phyloP scores from a whole-genome alignment of 2,888 invertebrate species.

The Nematopogon swammerdamellus region DNA sequence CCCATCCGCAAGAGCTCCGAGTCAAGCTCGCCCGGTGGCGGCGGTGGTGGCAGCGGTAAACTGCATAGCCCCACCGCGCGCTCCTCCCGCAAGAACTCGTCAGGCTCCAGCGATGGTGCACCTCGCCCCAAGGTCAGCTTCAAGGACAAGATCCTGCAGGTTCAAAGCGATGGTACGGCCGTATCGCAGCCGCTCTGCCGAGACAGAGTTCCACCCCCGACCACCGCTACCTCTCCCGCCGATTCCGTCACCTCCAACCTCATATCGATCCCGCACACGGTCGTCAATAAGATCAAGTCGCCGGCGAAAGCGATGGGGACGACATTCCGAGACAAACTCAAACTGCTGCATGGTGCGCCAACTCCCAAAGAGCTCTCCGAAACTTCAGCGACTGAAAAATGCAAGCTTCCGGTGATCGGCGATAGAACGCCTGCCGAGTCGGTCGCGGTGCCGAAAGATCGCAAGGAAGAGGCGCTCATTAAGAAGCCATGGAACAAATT shows the following conservation, averaged over 20 bases:
- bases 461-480: conserved; percentile 26
- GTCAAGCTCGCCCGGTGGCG: conserved; percentile 35
- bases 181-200: conserved; percentile 42
- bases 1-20: conserved; percentile 49
- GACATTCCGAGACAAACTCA: conserved; percentile 48
- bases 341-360: conserved; percentile 33
- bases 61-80: conserved; percentile 44
- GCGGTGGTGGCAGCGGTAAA: conserved; percentile 21
- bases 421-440: conserved; percentile 30
- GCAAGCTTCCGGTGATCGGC: conserved; percentile 21
- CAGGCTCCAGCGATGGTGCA: conserved; percentile 39
- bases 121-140: conserved; percentile 59
- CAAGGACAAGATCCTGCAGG: conserved; percentile 58
- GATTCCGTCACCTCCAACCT: conserved; percentile 16
- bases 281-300: conserved; percentile 51
- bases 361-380: conserved; percentile 27
- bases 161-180: conserved; percentile 51
- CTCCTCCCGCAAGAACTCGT: conserved; percentile 48
- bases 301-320: conserved; percentile 47
- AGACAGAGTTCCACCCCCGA: conserved; percentile 17
- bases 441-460: conserved; percentile 24
- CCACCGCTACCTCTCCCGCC: background rate
- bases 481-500: conserved; percentile 75
- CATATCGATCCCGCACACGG: conserved; percentile 50
- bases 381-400: conserved; percentile 23